Conservation (phyloP, 2,113 vertebrate genomes). For the Dryoscopus gambensis region DNA sequence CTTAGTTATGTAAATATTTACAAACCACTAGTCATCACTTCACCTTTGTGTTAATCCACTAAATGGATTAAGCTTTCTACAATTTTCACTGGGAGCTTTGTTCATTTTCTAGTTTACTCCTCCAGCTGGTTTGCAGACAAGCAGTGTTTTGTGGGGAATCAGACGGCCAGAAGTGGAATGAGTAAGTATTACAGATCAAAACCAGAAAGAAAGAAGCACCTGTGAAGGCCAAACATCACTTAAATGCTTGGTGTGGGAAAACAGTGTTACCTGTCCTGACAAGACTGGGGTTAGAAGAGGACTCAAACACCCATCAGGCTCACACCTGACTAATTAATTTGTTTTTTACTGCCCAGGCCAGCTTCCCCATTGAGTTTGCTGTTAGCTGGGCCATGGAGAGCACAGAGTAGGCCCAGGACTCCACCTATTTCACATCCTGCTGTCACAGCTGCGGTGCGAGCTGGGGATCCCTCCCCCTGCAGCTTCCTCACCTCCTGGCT, state of each 20-base stretch:
- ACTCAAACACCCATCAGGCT: not conserved
- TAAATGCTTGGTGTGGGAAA: not conserved
- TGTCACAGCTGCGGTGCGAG: rapidly evolving
- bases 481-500: not conserved
- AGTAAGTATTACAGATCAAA: not conserved
- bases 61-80: not conserved
- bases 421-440: too few relatives aligned
- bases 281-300: not conserved
- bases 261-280: not conserved
- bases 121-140: not conserved
- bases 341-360: not conserved
- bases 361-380: not conserved
- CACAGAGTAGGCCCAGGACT: not conserved
- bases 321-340: not conserved
- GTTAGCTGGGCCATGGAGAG: not conserved
- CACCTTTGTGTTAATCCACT: not conserved
- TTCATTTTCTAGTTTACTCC: not conserved
- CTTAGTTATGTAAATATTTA: not conserved
- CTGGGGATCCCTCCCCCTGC: not conserved
- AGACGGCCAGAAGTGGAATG: not conserved
- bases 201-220: not conserved
- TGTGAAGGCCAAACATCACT: not conserved
- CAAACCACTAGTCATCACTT: not conserved
- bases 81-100: not conserved
- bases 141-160: not conserved